phyloP scores from a whole-genome alignment of 1,140 invertebrate genomes.

The Lethocerus indicus region DNA sequence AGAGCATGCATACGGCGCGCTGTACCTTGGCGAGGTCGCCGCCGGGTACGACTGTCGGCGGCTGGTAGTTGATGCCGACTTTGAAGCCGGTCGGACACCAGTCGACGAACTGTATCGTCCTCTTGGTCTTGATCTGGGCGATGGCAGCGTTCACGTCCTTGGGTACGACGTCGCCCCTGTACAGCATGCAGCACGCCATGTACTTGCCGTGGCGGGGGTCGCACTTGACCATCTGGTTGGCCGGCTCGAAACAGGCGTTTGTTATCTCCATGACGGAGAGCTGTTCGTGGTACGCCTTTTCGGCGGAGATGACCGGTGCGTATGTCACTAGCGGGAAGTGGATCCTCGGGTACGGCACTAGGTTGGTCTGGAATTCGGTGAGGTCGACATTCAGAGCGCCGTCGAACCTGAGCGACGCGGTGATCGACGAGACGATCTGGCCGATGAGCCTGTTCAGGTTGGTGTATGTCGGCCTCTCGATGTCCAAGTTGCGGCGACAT shows the following conservation, averaged over 20 bases:
- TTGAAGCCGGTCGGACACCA: slow-evolving; percentile 83
- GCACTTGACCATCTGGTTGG: slow-evolving; percentile 84
- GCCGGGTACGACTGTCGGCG: slow-evolving; percentile 27
- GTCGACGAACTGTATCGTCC: slow-evolving; percentile 42
- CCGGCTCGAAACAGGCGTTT: slow-evolving; percentile 31
- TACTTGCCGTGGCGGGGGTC: slow-evolving; percentile 77
- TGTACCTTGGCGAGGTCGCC: slow-evolving; percentile 69
- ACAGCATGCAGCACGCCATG: slow-evolving; percentile 61
- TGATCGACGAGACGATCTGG: slow-evolving; percentile 70
- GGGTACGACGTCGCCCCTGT: slow-evolving; percentile 49
- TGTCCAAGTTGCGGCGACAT: slow-evolving; percentile 72
- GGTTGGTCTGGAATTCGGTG: slow-evolving; percentile 73
- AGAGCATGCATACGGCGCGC: slow-evolving; percentile 22
- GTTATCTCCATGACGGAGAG: slow-evolving; percentile 44
- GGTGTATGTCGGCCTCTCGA: slow-evolving; percentile 69
- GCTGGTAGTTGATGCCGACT: slow-evolving; percentile 24
- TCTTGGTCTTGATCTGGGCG: slow-evolving; percentile 57
- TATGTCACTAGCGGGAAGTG: slow-evolving; percentile 52
- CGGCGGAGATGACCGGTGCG: slow-evolving; percentile 42
- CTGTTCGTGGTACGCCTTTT: slow-evolving; percentile 43
- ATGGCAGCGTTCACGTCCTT: slow-evolving; percentile 73
- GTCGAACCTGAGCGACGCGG: slow-evolving; percentile 72
- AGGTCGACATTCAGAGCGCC: slow-evolving; percentile 78
- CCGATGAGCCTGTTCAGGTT: slow-evolving; percentile 68
- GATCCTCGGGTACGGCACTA: slow-evolving; percentile 71